phyloP scores from a whole-genome alignment of 2,888 invertebrate genomes.

The Eupithecia pulchellata region DNA sequence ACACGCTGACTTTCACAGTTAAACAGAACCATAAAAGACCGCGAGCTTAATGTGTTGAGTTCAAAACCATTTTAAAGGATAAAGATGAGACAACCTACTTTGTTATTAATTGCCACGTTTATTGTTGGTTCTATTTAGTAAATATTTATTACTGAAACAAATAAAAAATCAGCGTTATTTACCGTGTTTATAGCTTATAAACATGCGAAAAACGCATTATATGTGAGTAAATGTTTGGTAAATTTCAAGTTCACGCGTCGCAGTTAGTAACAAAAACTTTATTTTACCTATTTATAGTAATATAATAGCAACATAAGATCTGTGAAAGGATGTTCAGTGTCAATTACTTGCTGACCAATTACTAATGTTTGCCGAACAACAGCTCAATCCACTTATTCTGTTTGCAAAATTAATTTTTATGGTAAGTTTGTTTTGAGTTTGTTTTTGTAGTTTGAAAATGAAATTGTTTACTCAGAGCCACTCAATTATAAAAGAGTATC shows the following conservation, averaged over 20 bases:
- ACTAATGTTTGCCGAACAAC: too few species aligned
- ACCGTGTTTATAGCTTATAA: constrained; percentile 2
- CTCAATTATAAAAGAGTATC: background rate
- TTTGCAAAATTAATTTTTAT: too few species aligned
- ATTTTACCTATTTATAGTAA: background rate
- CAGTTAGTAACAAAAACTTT: background rate
- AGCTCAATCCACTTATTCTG: too few species aligned
- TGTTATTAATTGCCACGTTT: background rate
- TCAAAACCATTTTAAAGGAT: background rate
- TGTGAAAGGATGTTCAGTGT: too few species aligned
- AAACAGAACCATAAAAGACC: background rate
- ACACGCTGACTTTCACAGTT: background rate
- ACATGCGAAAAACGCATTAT: constrained; percentile 7
- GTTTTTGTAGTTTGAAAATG: background rate
- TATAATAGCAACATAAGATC: background rate
- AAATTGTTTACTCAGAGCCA: background rate
- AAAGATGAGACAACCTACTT: background rate
- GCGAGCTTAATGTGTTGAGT: background rate
- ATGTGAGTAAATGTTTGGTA: background rate
- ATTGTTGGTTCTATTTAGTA: background rate
- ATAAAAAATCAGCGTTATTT: constrained; percentile 10
- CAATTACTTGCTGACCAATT: too few species aligned
- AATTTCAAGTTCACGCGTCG: background rate
- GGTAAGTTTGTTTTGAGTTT: background rate
- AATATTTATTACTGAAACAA: constrained; percentile 3